Conservation (phyloP, 2,888 invertebrate species). For the Idaea biselata region DNA sequence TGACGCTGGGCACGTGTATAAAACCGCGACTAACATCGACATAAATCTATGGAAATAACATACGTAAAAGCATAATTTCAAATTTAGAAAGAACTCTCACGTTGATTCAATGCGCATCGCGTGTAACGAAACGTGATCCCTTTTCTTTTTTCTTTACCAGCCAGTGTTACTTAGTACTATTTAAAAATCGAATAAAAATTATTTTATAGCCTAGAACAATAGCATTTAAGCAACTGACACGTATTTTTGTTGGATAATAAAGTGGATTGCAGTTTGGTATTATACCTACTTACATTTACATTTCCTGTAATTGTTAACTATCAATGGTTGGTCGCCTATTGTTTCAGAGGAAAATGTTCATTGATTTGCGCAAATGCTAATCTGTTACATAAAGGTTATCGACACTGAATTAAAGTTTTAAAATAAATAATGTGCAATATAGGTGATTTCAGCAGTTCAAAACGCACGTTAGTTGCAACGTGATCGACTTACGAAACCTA, state of each 20-base stretch:
- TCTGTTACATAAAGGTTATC: conserved; percentile 38
- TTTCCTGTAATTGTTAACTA: conserved; percentile 52
- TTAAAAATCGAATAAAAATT: conserved; percentile 50
- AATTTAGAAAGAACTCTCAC: conserved; percentile 54
- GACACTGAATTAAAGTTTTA: conserved; percentile 24
- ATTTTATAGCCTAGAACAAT: conserved; percentile 54
- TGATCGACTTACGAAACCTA: conserved; percentile 48
- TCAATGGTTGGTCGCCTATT: not conserved
- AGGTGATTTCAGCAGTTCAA: conserved; percentile 1
- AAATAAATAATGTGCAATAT: not conserved
- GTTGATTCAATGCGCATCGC: conserved; percentile 40
- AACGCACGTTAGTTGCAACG: conserved; percentile 45
- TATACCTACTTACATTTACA: conserved; percentile 45
- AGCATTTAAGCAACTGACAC: conserved; percentile 44
- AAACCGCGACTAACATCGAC: conserved; percentile 29
- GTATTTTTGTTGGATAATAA: conserved; percentile 52
- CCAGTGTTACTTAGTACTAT: conserved; percentile 34
- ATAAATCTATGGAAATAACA: conserved; percentile 42
- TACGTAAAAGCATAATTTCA: conserved; percentile 45
- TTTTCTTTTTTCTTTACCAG: conserved; percentile 42
- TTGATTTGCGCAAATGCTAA: not conserved
- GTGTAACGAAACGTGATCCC: conserved; percentile 59
- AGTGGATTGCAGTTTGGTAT: conserved; percentile 51
- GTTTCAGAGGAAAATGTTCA: conserved; percentile 3
- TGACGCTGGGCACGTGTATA: conserved; percentile 35